Conservation (phyloP, 2,888 invertebrate genomes). For the Pherbina coryleti region DNA sequence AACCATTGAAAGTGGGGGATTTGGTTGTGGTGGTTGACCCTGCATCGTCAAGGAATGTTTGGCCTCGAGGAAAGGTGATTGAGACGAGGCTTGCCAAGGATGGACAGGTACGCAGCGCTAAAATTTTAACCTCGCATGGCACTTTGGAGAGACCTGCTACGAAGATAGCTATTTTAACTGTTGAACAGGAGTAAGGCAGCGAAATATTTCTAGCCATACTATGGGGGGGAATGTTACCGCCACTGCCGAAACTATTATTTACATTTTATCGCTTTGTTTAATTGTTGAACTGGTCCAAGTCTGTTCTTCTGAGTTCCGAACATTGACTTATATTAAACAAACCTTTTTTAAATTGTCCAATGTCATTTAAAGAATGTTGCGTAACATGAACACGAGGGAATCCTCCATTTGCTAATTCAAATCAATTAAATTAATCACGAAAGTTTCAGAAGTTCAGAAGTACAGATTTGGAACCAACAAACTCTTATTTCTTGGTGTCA, state of each 20-base stretch:
- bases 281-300: too few species aligned
- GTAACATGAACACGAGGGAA: too few species aligned
- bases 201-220: conserved; percentile 6
- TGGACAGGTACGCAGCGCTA: conserved; percentile 11
- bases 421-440: too few species aligned
- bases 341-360: too few species aligned
- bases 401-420: too few species aligned
- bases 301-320: too few species aligned
- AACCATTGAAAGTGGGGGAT: conserved; percentile 34
- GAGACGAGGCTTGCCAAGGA: conserved; percentile 9
- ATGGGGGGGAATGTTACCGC: conserved; percentile 5
- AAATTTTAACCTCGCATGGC: neutral
- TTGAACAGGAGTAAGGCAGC: neutral
- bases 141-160: conserved; percentile 1
- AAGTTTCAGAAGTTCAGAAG: too few species aligned
- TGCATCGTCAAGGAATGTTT: conserved; percentile 35
- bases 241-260: neutral
- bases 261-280: neutral
- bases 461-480: too few species aligned
- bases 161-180: neutral
- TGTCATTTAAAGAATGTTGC: too few species aligned
- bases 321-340: too few species aligned
- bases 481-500: too few species aligned
- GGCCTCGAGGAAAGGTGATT: conserved; percentile 43
- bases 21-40: conserved; percentile 44